phyloP scores from a whole-genome alignment of 2,113 vertebrate species.

The Psilopsiagon aurifrons region DNA sequence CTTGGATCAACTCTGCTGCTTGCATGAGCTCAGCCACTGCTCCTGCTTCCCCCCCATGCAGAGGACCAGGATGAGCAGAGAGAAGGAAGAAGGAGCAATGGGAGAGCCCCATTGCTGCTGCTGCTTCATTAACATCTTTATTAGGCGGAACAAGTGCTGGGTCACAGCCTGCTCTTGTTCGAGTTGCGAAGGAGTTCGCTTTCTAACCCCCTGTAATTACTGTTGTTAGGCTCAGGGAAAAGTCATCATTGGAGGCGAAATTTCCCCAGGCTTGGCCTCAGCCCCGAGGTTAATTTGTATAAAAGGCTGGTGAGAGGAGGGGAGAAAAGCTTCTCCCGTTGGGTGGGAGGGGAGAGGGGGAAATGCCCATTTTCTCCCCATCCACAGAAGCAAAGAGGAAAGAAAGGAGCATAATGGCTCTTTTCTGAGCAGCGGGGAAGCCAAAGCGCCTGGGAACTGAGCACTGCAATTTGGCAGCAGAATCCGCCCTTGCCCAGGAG shows the following conservation, averaged over 20 bases:
- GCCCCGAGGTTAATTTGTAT: background rate
- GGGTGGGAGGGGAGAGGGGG: background rate
- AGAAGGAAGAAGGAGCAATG: background rate
- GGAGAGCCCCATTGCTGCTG: background rate
- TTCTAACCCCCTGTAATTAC: conserved; percentile 1
- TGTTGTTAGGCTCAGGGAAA: background rate
- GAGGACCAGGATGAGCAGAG: background rate
- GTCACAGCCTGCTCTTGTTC: conserved; percentile 6
- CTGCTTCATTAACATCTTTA: conserved; percentile 1
- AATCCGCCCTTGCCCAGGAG: background rate
- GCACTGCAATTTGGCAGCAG: background rate
- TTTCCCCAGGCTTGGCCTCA: conserved; percentile 14
- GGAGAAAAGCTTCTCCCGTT: background rate
- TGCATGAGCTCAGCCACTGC: rapidly evolving
- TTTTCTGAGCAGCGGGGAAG: background rate
- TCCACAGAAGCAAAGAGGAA: background rate
- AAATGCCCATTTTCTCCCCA: background rate
- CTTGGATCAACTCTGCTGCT: background rate
- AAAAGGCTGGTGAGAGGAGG: background rate
- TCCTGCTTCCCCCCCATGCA: background rate
- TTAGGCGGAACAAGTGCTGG: background rate
- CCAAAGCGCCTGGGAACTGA: background rate
- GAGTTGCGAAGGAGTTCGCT: background rate
- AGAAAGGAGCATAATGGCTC: background rate
- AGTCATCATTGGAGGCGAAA: background rate